Conservation (phyloP, 1,140 invertebrate species). For the Odontomachus brunneus region DNA sequence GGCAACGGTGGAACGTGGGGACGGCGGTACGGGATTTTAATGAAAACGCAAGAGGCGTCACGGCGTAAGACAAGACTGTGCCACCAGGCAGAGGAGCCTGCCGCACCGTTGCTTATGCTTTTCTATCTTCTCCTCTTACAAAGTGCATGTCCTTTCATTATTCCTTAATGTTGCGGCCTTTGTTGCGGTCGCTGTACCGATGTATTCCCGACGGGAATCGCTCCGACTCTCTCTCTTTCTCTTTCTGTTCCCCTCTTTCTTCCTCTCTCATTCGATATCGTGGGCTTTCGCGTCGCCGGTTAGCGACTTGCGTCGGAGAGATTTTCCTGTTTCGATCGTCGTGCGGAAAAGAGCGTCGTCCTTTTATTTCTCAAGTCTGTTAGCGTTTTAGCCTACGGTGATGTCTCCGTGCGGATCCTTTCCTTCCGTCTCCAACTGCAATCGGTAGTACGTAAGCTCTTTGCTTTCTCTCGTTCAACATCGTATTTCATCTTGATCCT, state of each 20-base stretch:
- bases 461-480: neutral
- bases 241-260: no score
- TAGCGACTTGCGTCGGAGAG: neutral
- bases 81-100: slow-evolving; percentile 48
- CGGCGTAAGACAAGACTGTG: slow-evolving; percentile 68
- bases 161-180: slow-evolving; percentile 64
- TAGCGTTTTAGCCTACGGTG: slow-evolving; percentile 26
- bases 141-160: slow-evolving; percentile 73
- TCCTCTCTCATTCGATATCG: neutral
- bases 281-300: neutral
- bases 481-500: neutral
- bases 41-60: slow-evolving; percentile 73
- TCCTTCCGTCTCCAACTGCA: neutral
- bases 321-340: slow-evolving; percentile 34
- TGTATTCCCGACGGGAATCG: slow-evolving; percentile 62
- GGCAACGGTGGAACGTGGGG: slow-evolving; percentile 13
- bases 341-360: slow-evolving; percentile 12
- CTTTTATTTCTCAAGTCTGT: neutral
- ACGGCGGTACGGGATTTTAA: slow-evolving; percentile 61
- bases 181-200: slow-evolving; percentile 37
- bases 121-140: slow-evolving; percentile 43
- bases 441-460: neutral
- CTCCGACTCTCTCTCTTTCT: slow-evolving; percentile 11
- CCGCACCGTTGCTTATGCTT: slow-evolving; percentile 40
- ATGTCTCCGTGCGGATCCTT: neutral